phyloP scores from a whole-genome alignment of 2,797 vertebrate genomes.

The Hirundo rustica region DNA sequence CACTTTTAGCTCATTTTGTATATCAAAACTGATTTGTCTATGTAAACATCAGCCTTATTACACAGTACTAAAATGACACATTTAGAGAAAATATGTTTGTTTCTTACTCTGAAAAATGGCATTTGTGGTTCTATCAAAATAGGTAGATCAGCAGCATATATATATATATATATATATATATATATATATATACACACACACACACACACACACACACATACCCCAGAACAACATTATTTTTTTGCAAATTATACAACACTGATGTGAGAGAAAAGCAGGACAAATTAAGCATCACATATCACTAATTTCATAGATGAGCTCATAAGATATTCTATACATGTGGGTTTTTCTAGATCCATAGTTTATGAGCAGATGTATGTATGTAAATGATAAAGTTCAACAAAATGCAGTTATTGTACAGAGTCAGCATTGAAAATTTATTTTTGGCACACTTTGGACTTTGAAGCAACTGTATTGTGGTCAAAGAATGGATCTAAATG shows the following conservation, averaged over 20 bases:
- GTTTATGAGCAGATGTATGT: neutral
- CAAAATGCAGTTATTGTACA: neutral
- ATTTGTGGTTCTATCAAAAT: neutral
- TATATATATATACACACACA: too few species aligned
- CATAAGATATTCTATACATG: neutral
- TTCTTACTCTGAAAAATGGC: neutral
- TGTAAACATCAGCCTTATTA: neutral
- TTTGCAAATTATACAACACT: neutral
- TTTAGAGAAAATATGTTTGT: neutral
- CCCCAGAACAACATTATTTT: fast-evolving
- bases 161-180: too few species aligned
- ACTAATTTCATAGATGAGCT: neutral
- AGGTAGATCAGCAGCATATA: neutral
- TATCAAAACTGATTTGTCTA: neutral
- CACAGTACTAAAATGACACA: neutral
- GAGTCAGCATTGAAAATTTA: neutral
- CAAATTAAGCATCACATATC: neutral
- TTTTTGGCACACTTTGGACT: neutral
- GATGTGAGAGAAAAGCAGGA: neutral
- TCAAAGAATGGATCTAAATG: neutral
- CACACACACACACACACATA: neutral
- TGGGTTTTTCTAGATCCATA: neutral
- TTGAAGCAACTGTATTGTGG: fast-evolving
- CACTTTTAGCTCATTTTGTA: neutral
- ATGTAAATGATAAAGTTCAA: neutral